phyloP scores from a whole-genome alignment of 37 sponge, comb jelly and placozoan genomes.

The Spongilla lacustris region DNA sequence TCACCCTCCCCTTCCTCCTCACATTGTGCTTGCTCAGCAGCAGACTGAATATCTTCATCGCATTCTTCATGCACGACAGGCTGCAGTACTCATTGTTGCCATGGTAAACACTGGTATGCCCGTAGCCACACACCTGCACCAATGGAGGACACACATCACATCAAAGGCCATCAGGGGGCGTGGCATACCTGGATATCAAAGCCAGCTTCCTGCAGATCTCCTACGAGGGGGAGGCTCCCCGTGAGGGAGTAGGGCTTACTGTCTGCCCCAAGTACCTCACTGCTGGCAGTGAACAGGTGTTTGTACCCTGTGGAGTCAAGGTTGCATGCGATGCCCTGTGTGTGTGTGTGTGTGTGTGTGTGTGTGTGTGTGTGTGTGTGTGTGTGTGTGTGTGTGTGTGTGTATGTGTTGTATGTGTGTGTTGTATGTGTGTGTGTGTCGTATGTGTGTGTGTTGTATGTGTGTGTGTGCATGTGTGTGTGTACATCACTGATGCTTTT shows the following conservation, averaged over 20 bases:
- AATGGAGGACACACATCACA: not conserved
- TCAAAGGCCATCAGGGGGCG: not conserved
- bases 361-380: not conserved
- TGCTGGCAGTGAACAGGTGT: constrained; percentile 43
- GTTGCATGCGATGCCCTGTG: constrained; percentile 76
- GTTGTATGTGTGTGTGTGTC: too few species aligned
- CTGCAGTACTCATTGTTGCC: constrained; percentile 87
- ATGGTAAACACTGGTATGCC: constrained; percentile 80
- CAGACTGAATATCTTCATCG: constrained; percentile 70
- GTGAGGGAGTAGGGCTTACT: constrained; percentile 72
- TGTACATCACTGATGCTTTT: too few species aligned
- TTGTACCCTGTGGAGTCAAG: constrained; percentile 69
- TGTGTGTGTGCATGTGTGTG: too few species aligned
- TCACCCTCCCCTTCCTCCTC: not conserved
- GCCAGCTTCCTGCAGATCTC: constrained; percentile 72
- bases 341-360: not conserved
- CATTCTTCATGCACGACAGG: constrained; percentile 68
- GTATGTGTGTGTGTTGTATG: too few species aligned
- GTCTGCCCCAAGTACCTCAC: constrained; percentile 60
- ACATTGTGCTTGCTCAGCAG: constrained; percentile 54
- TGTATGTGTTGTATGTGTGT: too few species aligned
- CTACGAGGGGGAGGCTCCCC: constrained; percentile 81
- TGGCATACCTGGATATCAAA: constrained; percentile 68
- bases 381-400: constrained; percentile 3
- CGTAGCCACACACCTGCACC: constrained; percentile 60